phyloP scores from a whole-genome alignment of 1,140 invertebrate species.

The Macrotrachela quadricornifera region DNA sequence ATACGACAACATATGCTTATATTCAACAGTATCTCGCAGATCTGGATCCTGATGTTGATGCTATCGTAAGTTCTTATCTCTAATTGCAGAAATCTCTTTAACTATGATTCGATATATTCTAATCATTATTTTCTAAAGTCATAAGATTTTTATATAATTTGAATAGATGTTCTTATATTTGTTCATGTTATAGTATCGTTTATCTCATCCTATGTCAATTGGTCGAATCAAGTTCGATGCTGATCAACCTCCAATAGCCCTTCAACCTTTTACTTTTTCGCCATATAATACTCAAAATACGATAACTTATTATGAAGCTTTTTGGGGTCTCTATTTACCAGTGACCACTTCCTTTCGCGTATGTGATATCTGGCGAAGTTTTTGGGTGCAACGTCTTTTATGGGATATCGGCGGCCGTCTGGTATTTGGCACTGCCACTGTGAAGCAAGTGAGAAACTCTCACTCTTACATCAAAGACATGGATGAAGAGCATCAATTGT shows the following conservation, averaged over 20 bases:
- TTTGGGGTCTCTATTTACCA: conserved; percentile 19
- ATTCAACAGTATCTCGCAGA: conserved; percentile 21
- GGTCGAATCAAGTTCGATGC: conserved; percentile 14
- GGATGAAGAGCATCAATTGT: conserved; percentile 13
- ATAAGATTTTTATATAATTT: no score
- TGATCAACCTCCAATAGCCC: conserved; percentile 9
- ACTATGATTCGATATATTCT: no score
- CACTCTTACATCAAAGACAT: conserved; percentile 14
- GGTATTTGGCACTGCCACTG: conserved; percentile 14
- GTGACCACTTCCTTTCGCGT: conserved; percentile 15
- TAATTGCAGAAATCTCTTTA: no score
- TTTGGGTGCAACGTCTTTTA: conserved; percentile 18
- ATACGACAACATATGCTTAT: background rate
- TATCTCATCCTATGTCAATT: conserved; percentile 8
- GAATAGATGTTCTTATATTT: no score
- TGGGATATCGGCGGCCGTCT: conserved; percentile 16
- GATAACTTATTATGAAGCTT: conserved; percentile 15
- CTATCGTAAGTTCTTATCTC: conserved; percentile 10
- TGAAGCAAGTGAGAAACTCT: conserved; percentile 12
- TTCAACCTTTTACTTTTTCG: conserved; percentile 11
- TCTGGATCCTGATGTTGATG: conserved; percentile 24
- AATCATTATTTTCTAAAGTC: no score
- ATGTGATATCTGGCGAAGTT: conserved; percentile 21
- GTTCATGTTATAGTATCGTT: conserved; percentile 12
- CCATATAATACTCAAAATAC: conserved; percentile 24